Base-by-base conservation (phyloP, 2,797 vertebrate species). In the Tamandua tetradactyla region DNA sequence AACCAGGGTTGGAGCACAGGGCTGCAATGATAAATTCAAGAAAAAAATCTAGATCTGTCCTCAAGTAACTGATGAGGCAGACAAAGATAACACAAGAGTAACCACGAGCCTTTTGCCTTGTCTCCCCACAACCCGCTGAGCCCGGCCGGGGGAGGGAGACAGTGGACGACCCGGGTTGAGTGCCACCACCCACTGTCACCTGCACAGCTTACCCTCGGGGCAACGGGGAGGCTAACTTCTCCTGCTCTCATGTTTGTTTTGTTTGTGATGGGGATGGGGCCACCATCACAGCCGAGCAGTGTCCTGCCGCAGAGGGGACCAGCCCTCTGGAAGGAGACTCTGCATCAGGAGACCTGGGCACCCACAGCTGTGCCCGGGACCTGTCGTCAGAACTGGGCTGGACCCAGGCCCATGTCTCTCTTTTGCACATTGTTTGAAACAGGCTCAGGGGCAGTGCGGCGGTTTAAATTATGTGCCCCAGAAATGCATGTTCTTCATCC, bases 271-370 rank as follows among this genome's bases (percentile, higher is more conserved):
- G 59, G 27, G 47, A n/a, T 37, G 55, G 44, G 69, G 40, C 68
- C 1, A 40, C 10, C 2, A 61, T 61, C n/a, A 47, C 22, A 40
- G 44, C 3, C 0, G 17, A 78, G 59, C 13, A n/a, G 66, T 59
- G 27, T 79, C 20, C 23, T 0, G 40, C 3, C 44, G 27, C 23
- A 4, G 25, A 7, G 52, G 22, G 9, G 55, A 30, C 27, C 35
- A 0, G 18, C 0, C 32, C 9, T 84, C 27, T 2, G 0, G 8
- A 2, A 0, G 2, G 23, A 30, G n/a, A 61, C 18, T 6, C 75
- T 9, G 3, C 0, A 1, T 52, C 11, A 47, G 82, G 44, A 89
- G 37, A 57, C 44, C 89, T 18, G 42, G 5, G 5, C 20, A 7
- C 13, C 57, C 17, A 22, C 69, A 79, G 35, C 40, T 47, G 13